These are phyloP conservation scores for Melieria crassipennis DNA, from an alignment of 2,888 invertebrate species.

Conservation along the genomic window DNA sequence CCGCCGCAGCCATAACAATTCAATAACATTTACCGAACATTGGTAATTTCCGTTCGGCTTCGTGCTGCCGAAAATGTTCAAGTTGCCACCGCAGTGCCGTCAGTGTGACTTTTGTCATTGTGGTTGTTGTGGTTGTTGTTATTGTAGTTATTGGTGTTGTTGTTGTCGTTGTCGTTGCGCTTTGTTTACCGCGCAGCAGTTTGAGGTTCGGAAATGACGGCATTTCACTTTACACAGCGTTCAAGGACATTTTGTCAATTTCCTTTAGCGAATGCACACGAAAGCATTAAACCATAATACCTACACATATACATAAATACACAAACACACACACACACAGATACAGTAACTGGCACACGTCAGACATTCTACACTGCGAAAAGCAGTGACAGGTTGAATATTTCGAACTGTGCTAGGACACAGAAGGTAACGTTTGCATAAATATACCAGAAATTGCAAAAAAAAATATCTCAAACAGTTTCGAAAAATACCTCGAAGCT, in stretches of 20 bases:
- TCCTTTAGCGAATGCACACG: neutral
- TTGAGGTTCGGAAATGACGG: neutral
- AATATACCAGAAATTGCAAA: neutral
- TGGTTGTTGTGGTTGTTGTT: no score
- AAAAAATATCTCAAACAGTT: no score
- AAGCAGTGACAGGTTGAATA: neutral
- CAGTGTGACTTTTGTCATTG: neutral
- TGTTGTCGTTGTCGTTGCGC: neutral
- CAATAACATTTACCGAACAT: constrained; percentile 18
- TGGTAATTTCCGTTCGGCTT: constrained; percentile 16
- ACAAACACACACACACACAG: constrained; percentile 2
- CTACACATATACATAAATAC: neutral
- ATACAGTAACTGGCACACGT: neutral
- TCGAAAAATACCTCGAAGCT: no score
- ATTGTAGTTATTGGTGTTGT: no score
- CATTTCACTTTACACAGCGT: neutral
- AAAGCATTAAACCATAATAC: no score
- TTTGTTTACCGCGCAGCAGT: neutral
- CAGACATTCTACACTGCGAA: neutral
- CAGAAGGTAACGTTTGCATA: neutral
- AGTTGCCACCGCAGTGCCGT: no score
- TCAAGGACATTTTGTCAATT: constrained; percentile 19
- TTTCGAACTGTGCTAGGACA: neutral
- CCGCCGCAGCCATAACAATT: constrained; percentile 9
- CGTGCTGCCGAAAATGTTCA: no score